Evolutionary conservation across 2,113 vertebrate genomes (phyloP), one percentile per base, ranked within the genome.

Genomic region (Steatornis caripensis): DNA sequence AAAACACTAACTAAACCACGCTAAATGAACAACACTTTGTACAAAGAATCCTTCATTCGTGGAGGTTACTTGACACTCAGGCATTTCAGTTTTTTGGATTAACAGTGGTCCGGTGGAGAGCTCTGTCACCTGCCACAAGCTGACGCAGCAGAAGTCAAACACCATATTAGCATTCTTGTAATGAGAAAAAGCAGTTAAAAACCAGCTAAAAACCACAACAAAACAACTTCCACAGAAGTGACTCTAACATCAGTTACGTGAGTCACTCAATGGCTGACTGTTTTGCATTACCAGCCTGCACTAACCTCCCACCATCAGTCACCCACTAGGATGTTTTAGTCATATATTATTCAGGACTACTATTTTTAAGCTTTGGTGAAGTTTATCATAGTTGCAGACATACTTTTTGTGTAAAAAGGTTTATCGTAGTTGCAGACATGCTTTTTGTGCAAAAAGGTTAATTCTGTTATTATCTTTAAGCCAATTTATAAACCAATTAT

Each of bases 401-500:
- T 15, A n/a, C 34, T 89, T 89, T 90, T 69, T 46, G 76, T 75
- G 76, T 54, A 76, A 87, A 87, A 87, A 87, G 70, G 66, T 89
- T 54, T 72, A 81, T 58, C 46, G 20, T 3, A 62, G 70, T 20
- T 87, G 77, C 72, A 89, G 58, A 80, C 8, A 6, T 15, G 37
- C 34, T 89, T 89, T 90, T 69, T 46, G 76, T 75, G 76, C 49
- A 76, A 87, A 87, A 87, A 87, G 70, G 66, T 89, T 54, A 95
- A 48, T 57, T 93, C 78, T 8, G 2, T 85, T 89, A 83, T 26
- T 90, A 96, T 80, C 93, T 91, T 88, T 61, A 89, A 95, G 64
- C 61, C 89, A 90, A 79, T 93, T 96, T 90, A 94, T 94, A 87
- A 90, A 87, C 69, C 76, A 87, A 64, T 81, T 80, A 90, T 8